phyloP scores from a whole-genome alignment of 2,797 vertebrate genomes.

The Pipistrellus nathusii region DNA sequence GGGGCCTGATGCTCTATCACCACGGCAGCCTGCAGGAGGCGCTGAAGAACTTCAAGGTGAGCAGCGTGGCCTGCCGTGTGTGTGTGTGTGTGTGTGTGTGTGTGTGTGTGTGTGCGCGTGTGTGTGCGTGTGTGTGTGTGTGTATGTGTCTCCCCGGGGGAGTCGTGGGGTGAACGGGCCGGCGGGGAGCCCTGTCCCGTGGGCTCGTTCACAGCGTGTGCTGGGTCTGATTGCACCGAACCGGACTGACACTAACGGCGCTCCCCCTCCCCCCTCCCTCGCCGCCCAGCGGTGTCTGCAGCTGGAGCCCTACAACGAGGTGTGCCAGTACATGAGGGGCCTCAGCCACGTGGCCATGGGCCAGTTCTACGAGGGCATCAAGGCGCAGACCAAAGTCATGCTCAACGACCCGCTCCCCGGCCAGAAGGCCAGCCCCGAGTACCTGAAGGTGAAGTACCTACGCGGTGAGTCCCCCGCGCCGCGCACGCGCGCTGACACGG shows the following conservation, averaged over 20 bases:
- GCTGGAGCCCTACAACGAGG: conserved; percentile 97
- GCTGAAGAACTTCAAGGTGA: conserved; percentile 97
- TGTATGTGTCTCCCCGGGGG: too few relatives aligned
- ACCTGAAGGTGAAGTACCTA: conserved; percentile 99
- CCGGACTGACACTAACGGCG: too few relatives aligned
- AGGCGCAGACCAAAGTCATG: conserved; percentile 99
- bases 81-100: too few relatives aligned
- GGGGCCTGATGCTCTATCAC: conserved; percentile 99
- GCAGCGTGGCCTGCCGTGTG: not conserved
- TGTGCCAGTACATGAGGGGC: conserved; percentile 99
- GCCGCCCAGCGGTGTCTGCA: conserved; percentile 94
- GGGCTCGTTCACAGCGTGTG: too few relatives aligned
- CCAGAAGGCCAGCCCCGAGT: conserved; percentile 97
- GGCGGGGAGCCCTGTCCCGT: not conserved
- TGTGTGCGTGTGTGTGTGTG: too few relatives aligned
- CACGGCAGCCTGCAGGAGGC: conserved; percentile 97
- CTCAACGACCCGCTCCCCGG: conserved; percentile 97
- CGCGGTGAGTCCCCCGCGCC: conserved; percentile 89
- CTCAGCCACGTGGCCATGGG: conserved; percentile 98
- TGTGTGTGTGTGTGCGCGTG: too few relatives aligned
- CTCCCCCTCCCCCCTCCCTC: not conserved
- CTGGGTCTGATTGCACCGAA: too few relatives aligned
- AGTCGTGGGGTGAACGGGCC: accelerated
- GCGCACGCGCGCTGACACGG: not conserved
- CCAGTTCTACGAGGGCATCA: conserved; percentile 99